Percentiles rank a stretch among this genome's conserved stretches.
Conservation (phyloP, 2,113 vertebrate genomes). For the Myiozetetes cayanensis region DNA sequence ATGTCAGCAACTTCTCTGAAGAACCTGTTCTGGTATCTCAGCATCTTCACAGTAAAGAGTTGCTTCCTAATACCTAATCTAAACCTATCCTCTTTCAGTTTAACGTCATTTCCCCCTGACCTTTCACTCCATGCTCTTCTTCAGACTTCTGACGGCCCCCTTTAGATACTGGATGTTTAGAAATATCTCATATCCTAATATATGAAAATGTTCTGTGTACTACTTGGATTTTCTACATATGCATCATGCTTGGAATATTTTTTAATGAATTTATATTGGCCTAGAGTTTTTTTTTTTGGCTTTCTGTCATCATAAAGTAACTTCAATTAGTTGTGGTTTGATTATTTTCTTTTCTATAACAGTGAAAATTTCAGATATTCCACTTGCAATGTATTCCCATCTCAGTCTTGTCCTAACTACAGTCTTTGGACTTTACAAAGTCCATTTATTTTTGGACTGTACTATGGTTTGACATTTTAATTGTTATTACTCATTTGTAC, state of each 20-base stretch:
- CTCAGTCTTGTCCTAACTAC: neutral
- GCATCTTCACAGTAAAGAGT: neutral
- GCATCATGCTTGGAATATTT: neutral
- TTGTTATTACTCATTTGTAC: neutral
- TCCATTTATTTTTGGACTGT: neutral
- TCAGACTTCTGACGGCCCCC: neutral
- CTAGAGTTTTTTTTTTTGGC: neutral
- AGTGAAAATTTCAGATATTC: neutral
- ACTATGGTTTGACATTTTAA: neutral
- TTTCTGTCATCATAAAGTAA: neutral
- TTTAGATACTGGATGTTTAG: neutral
- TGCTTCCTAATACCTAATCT: neutral
- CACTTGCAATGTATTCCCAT: neutral
- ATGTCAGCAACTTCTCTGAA: neutral
- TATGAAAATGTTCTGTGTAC: neutral
- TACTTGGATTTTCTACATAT: neutral
- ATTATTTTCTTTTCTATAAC: neutral
- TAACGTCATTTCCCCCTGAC: neutral
- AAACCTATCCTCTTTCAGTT: neutral
- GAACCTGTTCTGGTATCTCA: too few species aligned
- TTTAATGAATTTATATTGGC: neutral
- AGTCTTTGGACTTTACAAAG: neutral
- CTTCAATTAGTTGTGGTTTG: neutral
- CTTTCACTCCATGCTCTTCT: neutral
- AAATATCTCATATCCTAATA: accelerated